Conservation (phyloP, 2,888 invertebrate species). For the Augiades crinisus region DNA sequence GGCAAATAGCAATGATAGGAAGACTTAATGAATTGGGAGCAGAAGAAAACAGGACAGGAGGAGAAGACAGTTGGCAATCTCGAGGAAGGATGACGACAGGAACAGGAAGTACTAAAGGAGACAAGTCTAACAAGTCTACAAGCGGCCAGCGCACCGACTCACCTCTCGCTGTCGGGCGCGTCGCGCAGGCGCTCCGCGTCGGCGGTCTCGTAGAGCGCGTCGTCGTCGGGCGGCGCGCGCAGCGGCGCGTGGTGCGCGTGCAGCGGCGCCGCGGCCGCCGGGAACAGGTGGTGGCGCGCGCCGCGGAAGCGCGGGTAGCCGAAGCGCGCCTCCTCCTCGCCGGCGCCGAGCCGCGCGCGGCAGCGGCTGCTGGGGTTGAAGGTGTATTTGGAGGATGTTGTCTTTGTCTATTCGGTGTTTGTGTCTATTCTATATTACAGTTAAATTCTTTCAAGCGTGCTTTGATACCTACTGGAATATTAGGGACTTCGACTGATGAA, state of each 20-base stretch:
- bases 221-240: conserved; percentile 84
- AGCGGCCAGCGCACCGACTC: conserved; percentile 61
- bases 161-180: conserved; percentile 95
- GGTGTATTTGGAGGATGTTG: too few relatives aligned
- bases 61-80: too few relatives aligned
- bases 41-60: too few relatives aligned
- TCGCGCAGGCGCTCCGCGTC: conserved; percentile 87
- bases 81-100: too few relatives aligned
- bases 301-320: conserved; percentile 85
- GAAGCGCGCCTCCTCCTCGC: conserved; percentile 88
- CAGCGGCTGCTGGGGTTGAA: conserved; percentile 65
- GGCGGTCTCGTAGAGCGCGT: conserved; percentile 93
- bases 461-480: too few relatives aligned
- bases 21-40: too few relatives aligned
- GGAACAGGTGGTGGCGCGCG: conserved; percentile 64
- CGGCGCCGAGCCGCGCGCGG: conserved; percentile 58
- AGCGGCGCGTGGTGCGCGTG: conserved; percentile 68
- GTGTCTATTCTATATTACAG: too few relatives aligned
- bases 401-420: background rate
- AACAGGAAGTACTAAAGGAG: too few relatives aligned
- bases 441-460: too few relatives aligned
- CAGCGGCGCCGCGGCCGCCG: conserved; percentile 56
- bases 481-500: too few relatives aligned
- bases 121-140: too few relatives aligned
- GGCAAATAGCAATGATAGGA: too few relatives aligned